Base-by-base conservation (phyloP, 2,113 vertebrate genomes). In the Gallinago paraguaiae region DNA sequence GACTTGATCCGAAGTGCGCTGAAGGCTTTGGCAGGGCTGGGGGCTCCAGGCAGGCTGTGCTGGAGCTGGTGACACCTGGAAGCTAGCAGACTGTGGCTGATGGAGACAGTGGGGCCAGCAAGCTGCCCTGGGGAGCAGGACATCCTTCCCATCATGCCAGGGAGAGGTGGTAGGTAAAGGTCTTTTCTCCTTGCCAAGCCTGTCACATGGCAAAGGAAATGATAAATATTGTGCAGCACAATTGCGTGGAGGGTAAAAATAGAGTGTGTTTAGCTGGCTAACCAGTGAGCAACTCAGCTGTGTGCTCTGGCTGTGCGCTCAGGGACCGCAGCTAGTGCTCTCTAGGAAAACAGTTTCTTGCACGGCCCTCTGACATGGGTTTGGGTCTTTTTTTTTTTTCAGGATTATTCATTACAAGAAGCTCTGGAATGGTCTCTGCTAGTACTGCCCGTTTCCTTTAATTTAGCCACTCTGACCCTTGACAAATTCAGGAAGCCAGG, bases 41-140 rank as follows among this genome's bases (percentile, higher is more conserved):
- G 39, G n/a, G 43, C 20, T 63, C 22, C 17, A 48, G 76, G 48
- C 79, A 69, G 16, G 75, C 50, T 72, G 57, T 57, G 61, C 85
- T 46, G 86, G 81, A 89, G 75, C 57, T 5, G 24, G 54, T 80
- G 92, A 70, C 71, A 23, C 77, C 64, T 61, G 76, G 64, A 91
- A 90, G 70, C 1, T 2, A 69, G 41, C 51, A 70, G 60, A 9
- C 15, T 5, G 4, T 0, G 13, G 41, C 57, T 61, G 50, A 25
- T 2, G 5, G 80, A 35, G 67, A 7, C 13, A 7, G 35, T 0
- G 2, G 41, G n/a, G 56, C 63, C 5, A 3, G 28, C 5, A 6
- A 5, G 6, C 35, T 41, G 20, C 71, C 43, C 25, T 37, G 48
- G 71, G 76, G 39, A 95, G 48, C 51, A 48, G 24, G 53, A 19